These are phyloP conservation scores for Acheta domesticus DNA, from an alignment of 2,888 invertebrate species.

Conservation along the genomic window DNA sequence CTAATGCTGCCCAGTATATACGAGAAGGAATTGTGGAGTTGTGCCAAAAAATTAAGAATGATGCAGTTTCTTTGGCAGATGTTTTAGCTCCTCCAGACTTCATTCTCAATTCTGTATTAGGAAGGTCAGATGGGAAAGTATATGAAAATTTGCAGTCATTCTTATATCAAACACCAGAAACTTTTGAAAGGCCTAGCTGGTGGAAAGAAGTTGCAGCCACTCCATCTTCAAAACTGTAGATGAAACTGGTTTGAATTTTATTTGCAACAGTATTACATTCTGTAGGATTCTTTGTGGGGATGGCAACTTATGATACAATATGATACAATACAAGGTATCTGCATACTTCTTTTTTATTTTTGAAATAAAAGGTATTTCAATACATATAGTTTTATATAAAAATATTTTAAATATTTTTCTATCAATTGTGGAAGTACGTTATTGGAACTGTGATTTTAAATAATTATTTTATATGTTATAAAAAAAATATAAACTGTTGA, in stretches of 20 bases:
- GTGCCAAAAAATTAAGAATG: constrained; percentile 55
- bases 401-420: too few species aligned
- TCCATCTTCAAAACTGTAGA: background rate
- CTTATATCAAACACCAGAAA: constrained; percentile 62
- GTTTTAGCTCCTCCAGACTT: constrained; percentile 63
- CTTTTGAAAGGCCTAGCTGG: constrained; percentile 68
- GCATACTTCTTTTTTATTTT: too few species aligned
- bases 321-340: too few species aligned
- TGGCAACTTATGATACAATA: too few species aligned
- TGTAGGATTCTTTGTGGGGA: too few species aligned
- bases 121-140: constrained; percentile 60
- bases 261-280: too few species aligned
- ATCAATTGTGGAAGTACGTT: too few species aligned
- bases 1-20: constrained; percentile 43
- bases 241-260: background rate
- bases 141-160: constrained; percentile 70
- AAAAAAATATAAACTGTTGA: too few species aligned
- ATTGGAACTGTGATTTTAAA: too few species aligned
- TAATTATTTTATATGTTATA: too few species aligned
- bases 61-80: constrained; percentile 60
- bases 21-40: constrained; percentile 52
- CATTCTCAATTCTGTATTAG: constrained; percentile 61
- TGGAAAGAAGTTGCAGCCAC: constrained; percentile 66
- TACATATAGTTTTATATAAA: too few species aligned
- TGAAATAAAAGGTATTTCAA: too few species aligned